Base-by-base conservation (phyloP, 1,140 invertebrate genomes). In the Eupeodes corollae region DNA sequence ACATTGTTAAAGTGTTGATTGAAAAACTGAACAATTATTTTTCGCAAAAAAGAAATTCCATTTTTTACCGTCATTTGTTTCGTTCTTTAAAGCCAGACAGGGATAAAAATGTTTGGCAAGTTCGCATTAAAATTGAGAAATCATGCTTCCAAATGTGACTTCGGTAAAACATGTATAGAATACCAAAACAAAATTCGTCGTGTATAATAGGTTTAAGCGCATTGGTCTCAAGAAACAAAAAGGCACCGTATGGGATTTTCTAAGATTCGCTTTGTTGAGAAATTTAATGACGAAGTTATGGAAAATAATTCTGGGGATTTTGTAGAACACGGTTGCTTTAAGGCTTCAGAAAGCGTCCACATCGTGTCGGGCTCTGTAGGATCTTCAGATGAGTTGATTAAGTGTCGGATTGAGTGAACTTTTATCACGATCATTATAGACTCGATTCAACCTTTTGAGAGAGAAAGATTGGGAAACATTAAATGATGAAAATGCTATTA, bases 91-190 rank as follows among this genome's bases (percentile, higher is more conserved):
- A 32, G n/a, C 49, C 41, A 35, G 46, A 39, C 46, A 51, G 47
- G 2, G 44, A 13, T 34, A 51, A 43, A 19, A 43, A 13, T 45
- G n/a, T 49, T 39, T 11, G 42, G 21, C 41, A 52, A 52, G 33
- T 58, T 55, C 46, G 10, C 54, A 11, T 16, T 54, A 6, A 42
- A 49, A 21, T 40, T 55, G 6, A 40, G 49, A 19, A 13, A 55
- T 18, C 55, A 57, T 33, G 31, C 44, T 8, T 32, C 38, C 1
- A 57, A 55, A 37, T 55, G 56, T 42, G 30, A 50, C 5, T 57
- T 57, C 40, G 42, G 47, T 2, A n/a, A 46, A 5, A 18, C 46
- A 6, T 42, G 43, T 9, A 33, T n/a, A 3, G 40, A 48, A 26
- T 48, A 18, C 43, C 47, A 37, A 50, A 46, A 12, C 41, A 16